Percentiles rank a stretch among this genome's conserved stretches.
Conservation (phyloP, 2,113 vertebrate species). For the Anarhynchus alexandrinus region DNA sequence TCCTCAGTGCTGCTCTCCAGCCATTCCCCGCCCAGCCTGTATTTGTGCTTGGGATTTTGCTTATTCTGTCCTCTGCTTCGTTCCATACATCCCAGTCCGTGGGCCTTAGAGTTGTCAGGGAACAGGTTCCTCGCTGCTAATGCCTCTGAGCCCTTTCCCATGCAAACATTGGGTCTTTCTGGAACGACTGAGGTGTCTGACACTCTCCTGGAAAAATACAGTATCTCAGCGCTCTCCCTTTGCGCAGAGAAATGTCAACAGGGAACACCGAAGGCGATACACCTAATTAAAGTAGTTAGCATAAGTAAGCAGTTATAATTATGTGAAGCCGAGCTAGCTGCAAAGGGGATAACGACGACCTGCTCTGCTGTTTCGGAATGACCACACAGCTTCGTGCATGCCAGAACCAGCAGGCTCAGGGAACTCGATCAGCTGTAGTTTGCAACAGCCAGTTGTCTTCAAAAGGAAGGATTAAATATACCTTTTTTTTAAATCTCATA, state of each 20-base stretch:
- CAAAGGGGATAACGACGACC: not conserved
- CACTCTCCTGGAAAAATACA: not conserved
- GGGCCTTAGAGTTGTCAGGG: not conserved
- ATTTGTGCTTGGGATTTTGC: no score
- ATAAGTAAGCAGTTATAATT: not conserved
- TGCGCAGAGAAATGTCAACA: not conserved
- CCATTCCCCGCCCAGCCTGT: no score
- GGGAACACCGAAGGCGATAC: not conserved
- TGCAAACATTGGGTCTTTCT: not conserved
- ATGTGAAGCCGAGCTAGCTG: not conserved
- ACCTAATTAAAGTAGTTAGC: not conserved
- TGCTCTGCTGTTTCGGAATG: not conserved
- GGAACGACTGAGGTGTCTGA: not conserved
- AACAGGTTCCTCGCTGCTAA: not conserved
- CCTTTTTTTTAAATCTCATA: not conserved
- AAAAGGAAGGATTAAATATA: not conserved
- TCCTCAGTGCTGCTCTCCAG: no score
- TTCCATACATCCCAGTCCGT: not conserved
- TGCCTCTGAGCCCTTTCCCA: not conserved
- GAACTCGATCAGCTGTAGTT: not conserved
- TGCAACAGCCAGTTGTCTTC: not conserved
- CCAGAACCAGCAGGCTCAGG: not conserved
- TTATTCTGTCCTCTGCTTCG: not conserved
- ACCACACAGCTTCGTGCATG: accelerated
- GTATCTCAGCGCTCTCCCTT: not conserved